Evolutionary conservation across 2,113 vertebrate species (phyloP), one percentile per base, ranked within the genome.

Genomic region (Dicrurus megarhynchus): DNA sequence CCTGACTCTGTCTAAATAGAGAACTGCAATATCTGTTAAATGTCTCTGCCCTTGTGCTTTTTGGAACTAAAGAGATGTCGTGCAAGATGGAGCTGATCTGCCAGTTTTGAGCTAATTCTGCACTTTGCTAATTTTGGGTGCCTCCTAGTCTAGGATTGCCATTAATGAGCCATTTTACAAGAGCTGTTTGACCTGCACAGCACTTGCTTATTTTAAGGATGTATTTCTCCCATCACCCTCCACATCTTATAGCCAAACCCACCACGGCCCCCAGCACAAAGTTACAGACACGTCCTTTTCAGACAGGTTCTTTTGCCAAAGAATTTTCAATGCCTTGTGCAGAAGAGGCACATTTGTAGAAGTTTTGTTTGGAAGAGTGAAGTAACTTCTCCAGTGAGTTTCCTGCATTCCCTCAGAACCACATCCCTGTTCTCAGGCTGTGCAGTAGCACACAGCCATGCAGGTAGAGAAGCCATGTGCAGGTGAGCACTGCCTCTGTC

Each of bases 21-120:
- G 85, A 93, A 59, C 42, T 80, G 53, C 65, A 93, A 73, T 94
- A 92, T 88, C 92, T 93, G 88, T 76, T 85, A 88, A 94, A 94
- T 83, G 74, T 92, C 75, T 87, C 57, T 94, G 75, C 79, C 59
- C 46, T 80, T 16, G 0, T 85, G 61, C 92, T 81, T 42, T 46
- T 19, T 92, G 82, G 63, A 90, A 46, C 57, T 46, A 53, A 91
- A 85, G 44, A 87, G 74, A 87, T 42, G 82, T 68, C 10, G 0
- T 69, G 50, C 39, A 60, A 80, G 82, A 92, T 63, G 85, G 59
- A 90, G 75, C 53, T 83, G 90, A 37, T 73, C 70, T 88, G 79
- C 79, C 92, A 90, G 70, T 50, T 93, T 87, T 42, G 59, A 97
- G 88, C 37, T 92, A 90, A 96, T 92, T 93, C 71, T 93, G 46